Evolutionary conservation across 2,113 vertebrate genomes (phyloP), one percentile per base, ranked within the genome.

Genomic region (Oncorhynchus clarkii): DNA sequence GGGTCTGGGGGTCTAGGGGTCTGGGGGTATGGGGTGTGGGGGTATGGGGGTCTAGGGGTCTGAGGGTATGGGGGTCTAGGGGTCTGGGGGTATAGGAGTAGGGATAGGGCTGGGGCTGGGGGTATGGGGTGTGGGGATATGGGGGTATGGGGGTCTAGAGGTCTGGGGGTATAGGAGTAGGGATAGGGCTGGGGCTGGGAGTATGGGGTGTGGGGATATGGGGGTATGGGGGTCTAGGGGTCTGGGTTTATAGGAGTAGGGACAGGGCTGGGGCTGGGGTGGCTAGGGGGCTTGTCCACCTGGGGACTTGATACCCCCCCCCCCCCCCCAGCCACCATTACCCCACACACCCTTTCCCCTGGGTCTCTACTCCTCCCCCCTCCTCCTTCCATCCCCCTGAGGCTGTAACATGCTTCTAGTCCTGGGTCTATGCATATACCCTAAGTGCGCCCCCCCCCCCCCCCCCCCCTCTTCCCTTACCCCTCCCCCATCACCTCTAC

Each of bases 401-500:
- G 39, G 39, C 39, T 45, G 1, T 45, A 2, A 11, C 39, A 8
- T 45, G 39, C 39, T 45, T 85, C 83, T 72, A 73, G 77, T 72
- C 70, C 57, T 74, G 88, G 86, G 84, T 77, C 85, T 91, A 94
- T 92, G 90, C 88, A 91, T 88, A 91, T 84, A 92, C 88, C 90
- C 90, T 92, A 92, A 93, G 88, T 89, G 81, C 74, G 39, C 67
- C 67, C 81, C 88, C 82, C 79, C 76, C 29, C 64, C 5, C 64
- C 67, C 67, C 81, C 88, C 82, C 79, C 76, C 29, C 64, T 11
- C 64, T 2, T 7, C 20, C 22, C 5, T 5, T 67, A 31, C 65
- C 29, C 51, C 4, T 14, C 13, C 65, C 31, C 29, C 26, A 12
- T 29, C 66, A 67, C 4, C 39, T 45, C 81, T 84, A 71, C 13